Base-by-base conservation (phyloP, 1,140 invertebrate species). In the Bathynomus jamesi region DNA sequence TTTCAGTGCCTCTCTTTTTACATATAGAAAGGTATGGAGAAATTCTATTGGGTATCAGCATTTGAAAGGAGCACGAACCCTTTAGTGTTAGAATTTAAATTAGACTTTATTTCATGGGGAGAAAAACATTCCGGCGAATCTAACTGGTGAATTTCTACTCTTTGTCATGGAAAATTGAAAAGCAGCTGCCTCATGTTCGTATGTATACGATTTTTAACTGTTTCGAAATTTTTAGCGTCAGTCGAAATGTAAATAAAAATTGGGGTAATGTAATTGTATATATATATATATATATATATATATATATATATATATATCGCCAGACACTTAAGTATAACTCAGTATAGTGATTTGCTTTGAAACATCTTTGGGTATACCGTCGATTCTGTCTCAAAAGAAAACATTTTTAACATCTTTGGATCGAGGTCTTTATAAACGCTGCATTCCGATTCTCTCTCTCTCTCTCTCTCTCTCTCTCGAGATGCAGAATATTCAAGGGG, bases 221-320 rank as follows among this genome's bases (percentile, higher is more conserved):
- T n/a, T n/a, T n/a, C n/a, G n/a, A n/a, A n/a, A n/a, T n/a, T n/a
- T n/a, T n/a, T n/a, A n/a, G n/a, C n/a, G n/a, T n/a, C n/a, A n/a
- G n/a, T 11, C 40, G 40, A 17, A 11, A 5, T 53, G 40, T 53
- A 53, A 17, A 53, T 53, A 21, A 53, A 53, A 53, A 17, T 11
- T 53, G 11, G 21, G 13, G 21, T 5, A 53, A 21, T 5, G 1
- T 53, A 53, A 17, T 17, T 53, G 21, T 53, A 53, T 40, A 53
- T 53, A 53, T 53, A 53, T 53, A 53, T 53, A 53, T 53, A 53
- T 53, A 53, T 53, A 53, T 53, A 53, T 53, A 53, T 40, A 53
- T 53, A 53, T 53, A 2, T 53, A 53, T 53, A 53, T 53, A 53
- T 53, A 53, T 53, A 53, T 53, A 53, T 53, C 13, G n/a, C n/a